Evolutionary conservation across 2,888 invertebrate species (phyloP).

Genomic region (Lithophane leautieri): DNA sequence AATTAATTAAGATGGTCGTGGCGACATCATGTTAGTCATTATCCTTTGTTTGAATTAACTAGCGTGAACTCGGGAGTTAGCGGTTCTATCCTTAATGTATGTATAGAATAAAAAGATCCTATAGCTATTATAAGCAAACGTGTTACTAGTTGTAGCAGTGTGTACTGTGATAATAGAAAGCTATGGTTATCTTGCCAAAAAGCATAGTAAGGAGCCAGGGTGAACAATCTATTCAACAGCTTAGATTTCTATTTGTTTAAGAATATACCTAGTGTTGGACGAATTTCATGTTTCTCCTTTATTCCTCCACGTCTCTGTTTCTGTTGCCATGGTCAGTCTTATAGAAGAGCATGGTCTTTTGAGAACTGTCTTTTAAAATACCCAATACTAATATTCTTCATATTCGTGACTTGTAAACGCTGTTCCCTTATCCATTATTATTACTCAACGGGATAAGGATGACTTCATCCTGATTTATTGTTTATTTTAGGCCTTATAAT

Average conservation of each 20-base stretch:
- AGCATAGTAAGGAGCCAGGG: too few species aligned
- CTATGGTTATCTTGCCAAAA: not conserved
- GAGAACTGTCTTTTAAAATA: not conserved
- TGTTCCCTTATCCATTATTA: not conserved
- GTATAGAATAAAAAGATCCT: not conserved
- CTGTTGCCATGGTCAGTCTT: not conserved
- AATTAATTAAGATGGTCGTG: slow-evolving; percentile 48
- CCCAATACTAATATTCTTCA: not conserved
- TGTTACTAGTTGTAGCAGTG: not conserved
- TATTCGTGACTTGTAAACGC: not conserved
- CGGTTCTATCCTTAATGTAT: not conserved
- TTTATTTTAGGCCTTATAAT: not conserved
- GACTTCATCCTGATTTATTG: not conserved
- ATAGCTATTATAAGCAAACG: not conserved
- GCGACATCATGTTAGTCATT: slow-evolving; percentile 16
- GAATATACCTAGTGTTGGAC: too few species aligned
- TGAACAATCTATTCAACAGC: not conserved
- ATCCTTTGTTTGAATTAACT: slow-evolving; percentile 19
- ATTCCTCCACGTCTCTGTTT: not conserved
- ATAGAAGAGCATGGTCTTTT: too few species aligned
- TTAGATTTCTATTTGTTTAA: not conserved
- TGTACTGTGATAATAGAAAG: not conserved
- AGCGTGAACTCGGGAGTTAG: not conserved
- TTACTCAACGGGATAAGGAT: not conserved
- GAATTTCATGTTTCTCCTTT: not conserved